These are phyloP conservation scores for Iguana delicatissima DNA, from an alignment of 2,797 vertebrate species.

Conservation along the genomic window DNA sequence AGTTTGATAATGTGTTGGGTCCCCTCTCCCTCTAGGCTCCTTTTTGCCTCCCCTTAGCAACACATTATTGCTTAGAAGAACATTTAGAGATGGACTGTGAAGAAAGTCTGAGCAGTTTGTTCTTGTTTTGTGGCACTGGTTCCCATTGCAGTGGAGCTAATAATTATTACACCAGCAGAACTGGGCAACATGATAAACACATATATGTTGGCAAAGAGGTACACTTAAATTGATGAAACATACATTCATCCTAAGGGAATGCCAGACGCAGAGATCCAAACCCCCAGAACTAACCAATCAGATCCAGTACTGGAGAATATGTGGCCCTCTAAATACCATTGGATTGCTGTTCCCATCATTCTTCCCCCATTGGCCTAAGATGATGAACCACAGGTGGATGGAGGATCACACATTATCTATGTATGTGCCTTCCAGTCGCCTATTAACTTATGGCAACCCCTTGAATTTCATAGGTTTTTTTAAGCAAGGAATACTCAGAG, in stretches of 20 bases:
- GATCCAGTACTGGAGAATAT: background rate
- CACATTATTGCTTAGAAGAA: background rate
- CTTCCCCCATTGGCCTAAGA: background rate
- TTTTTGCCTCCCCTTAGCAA: background rate
- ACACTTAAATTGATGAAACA: background rate
- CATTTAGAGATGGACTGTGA: background rate
- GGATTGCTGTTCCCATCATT: background rate
- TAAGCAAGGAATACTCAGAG: too few relatives aligned
- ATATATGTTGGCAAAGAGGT: background rate
- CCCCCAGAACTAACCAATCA: background rate
- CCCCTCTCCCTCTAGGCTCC: background rate
- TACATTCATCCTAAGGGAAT: background rate
- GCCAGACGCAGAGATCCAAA: background rate
- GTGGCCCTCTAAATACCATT: too few relatives aligned
- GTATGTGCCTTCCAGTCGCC: too few relatives aligned
- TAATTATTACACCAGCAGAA: background rate
- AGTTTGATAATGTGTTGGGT: background rate
- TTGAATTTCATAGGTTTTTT: too few relatives aligned
- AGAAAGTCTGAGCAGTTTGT: background rate
- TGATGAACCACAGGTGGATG: too few relatives aligned
- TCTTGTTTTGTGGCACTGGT: background rate
- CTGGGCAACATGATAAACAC: background rate
- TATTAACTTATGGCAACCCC: too few relatives aligned
- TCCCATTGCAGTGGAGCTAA: too few relatives aligned
- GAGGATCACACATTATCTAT: too few relatives aligned